Percentiles rank a stretch among this genome's conserved stretches.
phyloP scores from a whole-genome alignment of 1,140 invertebrate species.

The Drosophila chauvacae region DNA sequence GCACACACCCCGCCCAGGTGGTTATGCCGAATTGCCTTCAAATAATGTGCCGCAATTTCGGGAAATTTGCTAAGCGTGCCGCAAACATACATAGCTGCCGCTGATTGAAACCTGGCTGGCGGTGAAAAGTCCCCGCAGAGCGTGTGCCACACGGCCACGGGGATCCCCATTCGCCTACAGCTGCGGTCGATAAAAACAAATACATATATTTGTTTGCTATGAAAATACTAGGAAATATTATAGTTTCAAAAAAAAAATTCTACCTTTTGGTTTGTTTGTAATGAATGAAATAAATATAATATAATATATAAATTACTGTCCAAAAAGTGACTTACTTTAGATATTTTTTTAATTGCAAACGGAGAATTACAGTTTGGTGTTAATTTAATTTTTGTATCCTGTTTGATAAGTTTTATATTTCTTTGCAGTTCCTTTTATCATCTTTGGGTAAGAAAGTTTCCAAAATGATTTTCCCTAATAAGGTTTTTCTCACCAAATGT shows the following conservation, averaged over 20 bases:
- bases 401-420: too few relatives aligned
- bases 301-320: too few relatives aligned
- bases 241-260: too few relatives aligned
- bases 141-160: neutral
- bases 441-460: neutral
- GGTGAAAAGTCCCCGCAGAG: conserved; percentile 1
- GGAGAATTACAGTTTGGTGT: neutral
- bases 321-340: neutral
- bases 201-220: neutral
- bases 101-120: conserved; percentile 37
- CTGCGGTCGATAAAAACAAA: neutral
- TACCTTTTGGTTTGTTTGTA: neutral
- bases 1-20: conserved; percentile 3
- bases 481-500: too few relatives aligned
- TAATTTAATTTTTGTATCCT: too few relatives aligned
- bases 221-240: neutral
- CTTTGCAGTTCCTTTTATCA: neutral
- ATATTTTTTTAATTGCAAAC: neutral
- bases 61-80: conserved; percentile 46
- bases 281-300: neutral
- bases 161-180: neutral
- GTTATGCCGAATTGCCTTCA: conserved; percentile 29
- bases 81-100: conserved; percentile 9
- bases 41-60: conserved; percentile 48
- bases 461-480: neutral